Conservation (phyloP, 2,888 invertebrate genomes). For the Bimastos eiseni region DNA sequence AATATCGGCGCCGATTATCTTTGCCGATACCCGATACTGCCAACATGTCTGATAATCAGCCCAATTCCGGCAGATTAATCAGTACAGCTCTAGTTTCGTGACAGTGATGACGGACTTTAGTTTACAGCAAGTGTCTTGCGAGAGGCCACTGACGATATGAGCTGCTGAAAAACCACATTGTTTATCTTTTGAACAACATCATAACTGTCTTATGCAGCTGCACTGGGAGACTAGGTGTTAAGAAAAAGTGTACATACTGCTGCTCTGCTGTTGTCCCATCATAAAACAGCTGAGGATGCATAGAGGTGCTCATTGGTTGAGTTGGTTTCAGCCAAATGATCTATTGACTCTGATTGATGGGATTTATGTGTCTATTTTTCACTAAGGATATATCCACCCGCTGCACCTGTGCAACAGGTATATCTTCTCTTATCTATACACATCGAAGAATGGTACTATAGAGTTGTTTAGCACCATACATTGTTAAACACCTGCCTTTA, state of each 20-base stretch:
- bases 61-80: too few relatives aligned
- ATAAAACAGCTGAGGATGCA: background rate
- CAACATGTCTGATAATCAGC: too few relatives aligned
- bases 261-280: background rate
- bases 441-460: too few relatives aligned
- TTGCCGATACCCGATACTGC: too few relatives aligned
- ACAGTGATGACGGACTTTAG: background rate
- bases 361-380: background rate
- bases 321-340: conserved; percentile 13
- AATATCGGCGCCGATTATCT: too few relatives aligned
- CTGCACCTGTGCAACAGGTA: background rate
- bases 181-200: background rate
- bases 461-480: too few relatives aligned
- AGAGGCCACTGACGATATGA: background rate
- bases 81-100: too few relatives aligned
- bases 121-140: background rate
- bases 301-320: background rate
- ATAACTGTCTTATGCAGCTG: background rate
- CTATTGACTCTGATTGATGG: background rate
- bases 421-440: too few relatives aligned
- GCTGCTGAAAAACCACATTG: background rate
- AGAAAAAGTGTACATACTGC: background rate
- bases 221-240: background rate
- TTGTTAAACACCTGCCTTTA: too few relatives aligned
- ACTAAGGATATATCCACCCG: background rate